Conservation (phyloP, 2,113 vertebrate genomes). For the Perccottus glenii region DNA sequence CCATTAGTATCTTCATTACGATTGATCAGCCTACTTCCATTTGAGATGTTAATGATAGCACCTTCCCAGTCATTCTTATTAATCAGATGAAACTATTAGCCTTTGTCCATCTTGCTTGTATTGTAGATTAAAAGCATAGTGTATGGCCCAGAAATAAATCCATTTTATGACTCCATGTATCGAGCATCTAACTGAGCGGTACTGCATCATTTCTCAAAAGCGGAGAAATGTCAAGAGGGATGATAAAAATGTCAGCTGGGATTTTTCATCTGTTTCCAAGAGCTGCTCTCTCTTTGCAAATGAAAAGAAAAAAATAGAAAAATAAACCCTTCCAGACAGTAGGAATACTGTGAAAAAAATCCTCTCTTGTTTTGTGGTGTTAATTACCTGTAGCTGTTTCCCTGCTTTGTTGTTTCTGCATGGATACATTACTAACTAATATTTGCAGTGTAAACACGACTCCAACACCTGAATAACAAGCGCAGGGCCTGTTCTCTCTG, state of each 20-base stretch:
- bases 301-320: not conserved
- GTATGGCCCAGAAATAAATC: slow-evolving; percentile 4
- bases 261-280: slow-evolving; percentile 16
- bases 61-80: not conserved
- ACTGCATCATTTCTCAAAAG: slow-evolving; percentile 39
- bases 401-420: slow-evolving; percentile 3
- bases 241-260: slow-evolving; percentile 33
- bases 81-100: slow-evolving; percentile 4
- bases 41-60: not conserved
- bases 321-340: not conserved
- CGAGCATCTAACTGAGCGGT: not conserved
- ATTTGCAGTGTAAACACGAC: slow-evolving; percentile 5
- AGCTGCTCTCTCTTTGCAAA: not conserved
- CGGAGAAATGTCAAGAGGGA: slow-evolving; percentile 33
- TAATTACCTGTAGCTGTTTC: slow-evolving; percentile 12
- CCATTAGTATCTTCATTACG: too few relatives aligned
- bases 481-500: not conserved
- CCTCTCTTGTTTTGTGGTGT: not conserved
- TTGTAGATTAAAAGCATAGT: slow-evolving; percentile 12
- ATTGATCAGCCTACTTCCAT: too few relatives aligned
- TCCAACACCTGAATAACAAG: slow-evolving; percentile 16
- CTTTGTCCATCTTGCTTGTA: not conserved
- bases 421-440: slow-evolving; percentile 8
- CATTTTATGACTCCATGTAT: slow-evolving; percentile 10
- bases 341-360: not conserved